Base-by-base conservation (phyloP, 2,113 vertebrate genomes). In the Atrichornis clamosus region DNA sequence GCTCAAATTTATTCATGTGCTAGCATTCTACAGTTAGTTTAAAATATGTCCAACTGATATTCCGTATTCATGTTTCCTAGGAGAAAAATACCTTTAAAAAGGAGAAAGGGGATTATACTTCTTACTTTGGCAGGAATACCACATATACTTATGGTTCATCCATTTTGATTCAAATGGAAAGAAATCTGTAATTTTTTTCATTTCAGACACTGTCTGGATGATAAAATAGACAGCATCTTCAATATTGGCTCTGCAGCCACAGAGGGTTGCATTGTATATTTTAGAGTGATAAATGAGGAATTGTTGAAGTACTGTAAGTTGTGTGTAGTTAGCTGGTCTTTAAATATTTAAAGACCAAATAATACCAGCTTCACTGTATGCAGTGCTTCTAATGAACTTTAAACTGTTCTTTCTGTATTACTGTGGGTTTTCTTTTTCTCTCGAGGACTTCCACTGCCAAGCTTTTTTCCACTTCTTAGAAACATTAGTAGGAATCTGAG, bases 271-370 rank as follows among this genome's bases (percentile, higher is more conserved):
- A 41, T 6, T 75, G 60, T 82, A 5, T 88, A 47, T 86, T 92
- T 92, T 81, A 78, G 60, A 72, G 76, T 92, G 90, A 89, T 64
- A 76, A 89, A 89, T 58, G 85, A 90, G 56, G 50, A 80, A 76
- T 83, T 10, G 5, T 79, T 86, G 60, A 41, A 75, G 73, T 60
- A 49, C 65, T 93, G 30, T 81, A 85, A 85, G 39, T 50, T 85
- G 41, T 53, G 44, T 69, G 68, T 56, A 82, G 80, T 85, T 90
- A 73, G 55, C 47, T 68, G 44, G 30, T n/a, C 68, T 91, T 89
- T 88, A 96, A 94, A 81, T 86, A 90, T 91, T 93, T 95, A 80
- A 95, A 84, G 79, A 52, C 60, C 78, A 86, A 96, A 93, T 90
- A 90, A 88, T 58, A 92, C 76, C 79, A 84, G n/a, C 42, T 93